phyloP scores from a whole-genome alignment of 2,797 vertebrate genomes.

The Eptatretus atami region DNA sequence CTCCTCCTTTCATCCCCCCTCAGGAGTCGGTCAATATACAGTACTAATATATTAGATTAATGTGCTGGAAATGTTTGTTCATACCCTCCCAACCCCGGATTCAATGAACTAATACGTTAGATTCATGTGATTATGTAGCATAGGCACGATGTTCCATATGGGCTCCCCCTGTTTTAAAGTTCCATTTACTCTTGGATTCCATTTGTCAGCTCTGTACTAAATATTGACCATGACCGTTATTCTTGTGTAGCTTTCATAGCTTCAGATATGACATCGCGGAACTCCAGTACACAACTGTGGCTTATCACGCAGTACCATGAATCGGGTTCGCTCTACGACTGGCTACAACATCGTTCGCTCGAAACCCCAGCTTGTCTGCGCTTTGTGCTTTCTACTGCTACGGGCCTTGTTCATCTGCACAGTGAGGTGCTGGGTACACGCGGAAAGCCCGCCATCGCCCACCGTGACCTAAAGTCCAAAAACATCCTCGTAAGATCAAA shows the following conservation, averaged over 20 bases:
- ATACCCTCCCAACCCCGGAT: too few relatives aligned
- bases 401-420: slow-evolving; percentile 32
- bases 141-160: too few relatives aligned
- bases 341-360: slow-evolving; percentile 28
- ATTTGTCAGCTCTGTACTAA: too few relatives aligned
- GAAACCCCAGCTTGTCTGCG: slow-evolving; percentile 26
- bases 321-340: slow-evolving; percentile 35
- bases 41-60: too few relatives aligned
- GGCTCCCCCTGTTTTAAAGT: too few relatives aligned
- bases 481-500: slow-evolving; percentile 36
- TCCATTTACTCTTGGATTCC: too few relatives aligned
- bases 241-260: slow-evolving; percentile 27
- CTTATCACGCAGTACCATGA: slow-evolving; percentile 41
- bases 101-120: too few relatives aligned
- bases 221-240: not conserved
- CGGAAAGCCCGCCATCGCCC: slow-evolving; percentile 34
- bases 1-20: too few relatives aligned
- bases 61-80: too few relatives aligned
- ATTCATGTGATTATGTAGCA: too few relatives aligned
- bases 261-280: slow-evolving; percentile 36
- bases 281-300: slow-evolving; percentile 44
- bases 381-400: slow-evolving; percentile 25
- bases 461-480: slow-evolving; percentile 37
- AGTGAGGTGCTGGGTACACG: slow-evolving; percentile 33
- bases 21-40: too few relatives aligned